Evolutionary conservation across 2,797 vertebrate species (phyloP).

Genomic region (Pantherophis vulpinus): DNA sequence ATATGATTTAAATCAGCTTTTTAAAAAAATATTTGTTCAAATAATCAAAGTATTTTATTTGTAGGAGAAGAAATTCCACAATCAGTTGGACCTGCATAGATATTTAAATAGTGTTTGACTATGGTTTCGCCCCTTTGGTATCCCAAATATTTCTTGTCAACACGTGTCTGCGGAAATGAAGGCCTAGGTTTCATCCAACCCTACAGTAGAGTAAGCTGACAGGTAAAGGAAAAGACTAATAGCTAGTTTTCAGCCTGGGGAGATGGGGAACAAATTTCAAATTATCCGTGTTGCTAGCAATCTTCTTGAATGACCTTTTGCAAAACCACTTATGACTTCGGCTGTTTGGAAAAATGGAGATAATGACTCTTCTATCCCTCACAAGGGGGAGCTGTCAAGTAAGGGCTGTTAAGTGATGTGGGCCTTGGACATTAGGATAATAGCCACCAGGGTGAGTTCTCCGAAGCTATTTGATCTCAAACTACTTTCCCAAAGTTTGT

Average conservation of each 20-base stretch:
- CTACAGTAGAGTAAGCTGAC: not conserved
- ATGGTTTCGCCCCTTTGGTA: not conserved
- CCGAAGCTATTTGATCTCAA: not conserved
- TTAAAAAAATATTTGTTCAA: not conserved
- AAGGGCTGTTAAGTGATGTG: constrained; percentile 14
- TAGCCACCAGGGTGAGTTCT: constrained; percentile 2
- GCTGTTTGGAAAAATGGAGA: constrained; percentile 20
- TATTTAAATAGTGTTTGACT: not conserved
- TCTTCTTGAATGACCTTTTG: constrained; percentile 30
- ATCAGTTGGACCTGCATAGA: rapidly evolving
- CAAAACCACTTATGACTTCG: constrained; percentile 11
- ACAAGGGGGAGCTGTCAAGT: constrained; percentile 19
- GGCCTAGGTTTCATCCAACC: not conserved
- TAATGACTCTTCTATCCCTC: constrained; percentile 21
- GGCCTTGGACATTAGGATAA: constrained; percentile 15
- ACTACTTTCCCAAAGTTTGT: not conserved
- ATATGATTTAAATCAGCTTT: not conserved
- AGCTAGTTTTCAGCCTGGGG: constrained; percentile 23
- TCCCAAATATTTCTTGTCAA: not conserved
- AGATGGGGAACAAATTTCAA: constrained; percentile 22
- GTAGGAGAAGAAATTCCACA: not conserved
- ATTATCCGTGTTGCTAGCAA: constrained; percentile 22
- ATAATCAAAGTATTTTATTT: not conserved
- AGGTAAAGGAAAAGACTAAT: constrained; percentile 24
- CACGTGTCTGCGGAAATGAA: not conserved